A percentile compares a stretch with the other conserved stretches of the same genome.
Evolutionary conservation across 2,888 invertebrate species (phyloP).

Genomic region (Caenorhabditis drosophilae): DNA sequence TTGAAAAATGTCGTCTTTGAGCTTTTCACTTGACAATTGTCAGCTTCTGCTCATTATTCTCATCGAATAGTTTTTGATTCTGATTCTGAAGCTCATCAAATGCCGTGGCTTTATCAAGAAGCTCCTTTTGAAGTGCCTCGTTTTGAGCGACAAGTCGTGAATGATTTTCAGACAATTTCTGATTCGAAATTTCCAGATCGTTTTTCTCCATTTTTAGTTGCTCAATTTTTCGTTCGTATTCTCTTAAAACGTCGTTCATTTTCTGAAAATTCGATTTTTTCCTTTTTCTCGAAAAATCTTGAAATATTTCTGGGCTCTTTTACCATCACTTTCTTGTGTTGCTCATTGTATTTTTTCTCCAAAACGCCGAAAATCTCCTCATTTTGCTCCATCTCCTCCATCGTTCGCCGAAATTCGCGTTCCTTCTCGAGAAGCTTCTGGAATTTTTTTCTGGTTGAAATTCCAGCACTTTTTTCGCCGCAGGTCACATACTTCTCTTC

Average conservation of each 20-base stretch:
- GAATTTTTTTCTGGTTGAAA: not conserved
- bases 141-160: constrained; percentile 37
- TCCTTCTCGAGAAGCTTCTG: constrained; percentile 34
- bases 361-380: constrained; percentile 62
- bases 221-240: constrained; percentile 58
- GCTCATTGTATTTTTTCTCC: constrained; percentile 63
- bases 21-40: constrained; percentile 29
- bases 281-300: no score
- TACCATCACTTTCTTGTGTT: constrained; percentile 65
- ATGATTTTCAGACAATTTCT: constrained; percentile 38
- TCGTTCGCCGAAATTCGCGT: constrained; percentile 41
- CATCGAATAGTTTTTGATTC: constrained; percentile 37
- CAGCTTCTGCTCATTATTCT: constrained; percentile 35
- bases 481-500: no score
- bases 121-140: constrained; percentile 37
- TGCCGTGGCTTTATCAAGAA: constrained; percentile 36
- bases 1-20: not conserved
- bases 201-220: constrained; percentile 53
- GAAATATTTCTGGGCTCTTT: no score
- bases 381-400: constrained; percentile 58
- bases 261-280: no score
- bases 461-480: not conserved
- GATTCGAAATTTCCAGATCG: constrained; percentile 46
- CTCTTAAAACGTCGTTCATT: constrained; percentile 54
- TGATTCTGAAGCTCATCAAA: constrained; percentile 48